These are phyloP conservation scores for Champsocephalus gunnari DNA, from an alignment of 2,797 vertebrate species.

Conservation along the genomic window DNA sequence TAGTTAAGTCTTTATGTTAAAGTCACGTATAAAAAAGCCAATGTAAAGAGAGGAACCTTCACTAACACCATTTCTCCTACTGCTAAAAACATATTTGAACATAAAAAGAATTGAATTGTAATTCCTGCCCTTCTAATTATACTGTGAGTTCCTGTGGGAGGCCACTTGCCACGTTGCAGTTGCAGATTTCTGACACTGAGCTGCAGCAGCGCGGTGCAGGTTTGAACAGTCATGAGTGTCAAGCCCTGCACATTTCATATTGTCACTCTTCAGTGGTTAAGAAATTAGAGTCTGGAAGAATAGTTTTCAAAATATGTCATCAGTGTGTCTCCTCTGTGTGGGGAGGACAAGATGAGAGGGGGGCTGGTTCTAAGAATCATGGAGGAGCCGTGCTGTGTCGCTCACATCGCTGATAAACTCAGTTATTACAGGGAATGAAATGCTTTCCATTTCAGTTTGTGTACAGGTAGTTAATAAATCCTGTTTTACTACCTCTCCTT, in stretches of 20 bases:
- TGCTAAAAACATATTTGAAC: neutral
- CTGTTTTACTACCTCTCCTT: neutral
- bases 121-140: neutral
- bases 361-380: too few relatives aligned
- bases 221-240: neutral
- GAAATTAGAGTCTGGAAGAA: neutral
- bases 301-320: neutral
- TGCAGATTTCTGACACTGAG: conserved; percentile 52
- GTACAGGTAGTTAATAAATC: neutral
- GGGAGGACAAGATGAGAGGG: too few relatives aligned
- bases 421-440: neutral
- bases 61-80: too few relatives aligned
- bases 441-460: neutral
- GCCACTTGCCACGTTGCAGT: conserved; percentile 46
- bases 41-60: neutral
- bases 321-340: too few relatives aligned
- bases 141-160: neutral
- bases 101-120: neutral
- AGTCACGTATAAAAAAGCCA: neutral
- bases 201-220: conserved; percentile 51
- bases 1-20: neutral
- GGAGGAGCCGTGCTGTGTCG: too few relatives aligned
- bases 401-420: neutral
- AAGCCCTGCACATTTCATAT: neutral
- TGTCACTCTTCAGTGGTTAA: neutral